Percentiles rank a stretch among this genome's conserved stretches.
Evolutionary conservation across 2,888 invertebrate species (phyloP).

Genomic region (Thymelicus acteon): DNA sequence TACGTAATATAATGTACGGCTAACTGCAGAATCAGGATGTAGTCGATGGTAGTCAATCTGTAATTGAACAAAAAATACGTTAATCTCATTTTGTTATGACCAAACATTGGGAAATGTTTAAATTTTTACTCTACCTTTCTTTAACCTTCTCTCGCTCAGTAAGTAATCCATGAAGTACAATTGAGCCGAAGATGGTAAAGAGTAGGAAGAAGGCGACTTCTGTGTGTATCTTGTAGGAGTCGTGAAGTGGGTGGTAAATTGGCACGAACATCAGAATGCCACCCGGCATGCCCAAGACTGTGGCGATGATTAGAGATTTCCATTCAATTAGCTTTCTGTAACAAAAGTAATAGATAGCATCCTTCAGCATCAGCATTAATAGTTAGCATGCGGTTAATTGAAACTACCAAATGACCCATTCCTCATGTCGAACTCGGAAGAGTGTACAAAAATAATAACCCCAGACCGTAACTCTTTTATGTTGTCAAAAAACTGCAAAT

Average conservation of each 20-base stretch:
- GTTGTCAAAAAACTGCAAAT: not conserved
- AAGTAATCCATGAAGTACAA: constrained; percentile 86
- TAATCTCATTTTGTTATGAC: not conserved
- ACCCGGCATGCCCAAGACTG: constrained; percentile 88
- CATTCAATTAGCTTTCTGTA: constrained; percentile 59
- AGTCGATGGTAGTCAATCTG: constrained; percentile 68
- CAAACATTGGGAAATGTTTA: not conserved
- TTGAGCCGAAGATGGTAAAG: constrained; percentile 83
- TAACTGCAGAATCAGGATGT: constrained; percentile 76
- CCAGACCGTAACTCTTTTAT: too few relatives aligned
- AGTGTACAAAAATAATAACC: too few relatives aligned
- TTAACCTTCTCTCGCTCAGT: constrained; percentile 60
- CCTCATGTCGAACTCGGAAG: too few relatives aligned
- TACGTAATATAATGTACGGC: constrained; percentile 87
- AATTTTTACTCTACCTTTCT: constrained; percentile 54
- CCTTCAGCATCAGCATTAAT: too few relatives aligned
- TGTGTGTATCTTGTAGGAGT: constrained; percentile 87
- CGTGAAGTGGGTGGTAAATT: constrained; percentile 91
- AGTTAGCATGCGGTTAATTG: too few relatives aligned
- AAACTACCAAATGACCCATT: too few relatives aligned
- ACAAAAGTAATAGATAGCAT: too few relatives aligned
- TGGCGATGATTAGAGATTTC: constrained; percentile 81
- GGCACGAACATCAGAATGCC: constrained; percentile 89
- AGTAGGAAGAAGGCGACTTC: constrained; percentile 89
- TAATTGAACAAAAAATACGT: constrained; percentile 26